Base-by-base conservation (phyloP, 2,888 invertebrate genomes). In the Acrobasis suavella region DNA sequence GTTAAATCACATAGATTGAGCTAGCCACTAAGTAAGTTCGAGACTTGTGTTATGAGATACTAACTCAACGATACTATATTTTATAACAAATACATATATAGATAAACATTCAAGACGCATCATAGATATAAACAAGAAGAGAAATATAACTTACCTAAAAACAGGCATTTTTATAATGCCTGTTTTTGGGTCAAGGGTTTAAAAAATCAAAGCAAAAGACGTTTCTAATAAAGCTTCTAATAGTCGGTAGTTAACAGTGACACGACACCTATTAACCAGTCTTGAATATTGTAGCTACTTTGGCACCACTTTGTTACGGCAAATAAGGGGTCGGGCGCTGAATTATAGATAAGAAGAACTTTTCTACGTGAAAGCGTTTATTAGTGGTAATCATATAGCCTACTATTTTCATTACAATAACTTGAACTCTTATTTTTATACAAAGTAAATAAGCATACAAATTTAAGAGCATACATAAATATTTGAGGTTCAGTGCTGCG, bases 281-380 rank as follows among this genome's bases (percentile, higher is more conserved):
- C 3, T 32, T 39, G 60, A 50, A 60, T 60, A 60, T 37, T 49
- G 32, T 9, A 59, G 32, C 64, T 10, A 7, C 9, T 70, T 74
- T 72, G 64, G 67, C 59, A 59, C 64, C 22, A 38, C 65, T 70
- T 72, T 17, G 39, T 52, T 42, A 50, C 12, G 38, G 60, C 17
- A 52, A 51, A 51, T 42, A 60, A 52, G 22, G 52, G 60, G 14
- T 14, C 1, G 10, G 3, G 7, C 9, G 9, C 9, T 60, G 60
- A 60, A 60, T 60, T 14, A 60, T 39, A n/a, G 17, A 60, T 56
- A 16, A 56, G 9, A 9, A 9, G 38, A 51, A 51, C 46, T 46
- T 46, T 46, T 51, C 12, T 51, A 51, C 17, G 17, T 51, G 10
- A 17, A 51, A 17, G 51, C 17, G 51, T 51, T 17, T 22, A 17